phyloP scores from a whole-genome alignment of 2,797 vertebrate species.

The Mus caroli region DNA sequence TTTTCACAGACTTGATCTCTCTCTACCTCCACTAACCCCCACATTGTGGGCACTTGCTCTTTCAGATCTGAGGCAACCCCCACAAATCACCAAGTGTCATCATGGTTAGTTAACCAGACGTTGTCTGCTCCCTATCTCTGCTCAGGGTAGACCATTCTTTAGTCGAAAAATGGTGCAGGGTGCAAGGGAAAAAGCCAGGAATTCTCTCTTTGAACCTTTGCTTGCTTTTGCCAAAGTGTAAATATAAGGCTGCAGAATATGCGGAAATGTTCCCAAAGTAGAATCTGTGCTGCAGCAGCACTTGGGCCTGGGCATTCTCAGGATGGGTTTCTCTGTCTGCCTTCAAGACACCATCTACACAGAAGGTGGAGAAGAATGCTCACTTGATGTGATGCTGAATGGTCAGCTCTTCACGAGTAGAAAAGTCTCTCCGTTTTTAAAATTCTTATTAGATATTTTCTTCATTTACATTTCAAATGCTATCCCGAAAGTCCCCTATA shows the following conservation, averaged over 20 bases:
- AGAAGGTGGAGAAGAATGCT: slow-evolving; percentile 76
- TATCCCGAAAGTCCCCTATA: too few relatives aligned
- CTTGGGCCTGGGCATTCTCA: slow-evolving; percentile 59
- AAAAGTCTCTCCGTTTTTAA: background rate
- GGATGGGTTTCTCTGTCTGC: slow-evolving; percentile 37
- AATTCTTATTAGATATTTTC: too few relatives aligned
- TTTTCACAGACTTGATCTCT: slow-evolving; percentile 76
- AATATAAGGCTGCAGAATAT: slow-evolving; percentile 74
- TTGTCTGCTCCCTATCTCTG: background rate
- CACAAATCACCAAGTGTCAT: background rate
- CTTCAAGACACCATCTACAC: slow-evolving; percentile 53
- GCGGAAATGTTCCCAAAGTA: slow-evolving; percentile 75
- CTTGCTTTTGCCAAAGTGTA: slow-evolving; percentile 72
- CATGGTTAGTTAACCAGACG: slow-evolving; percentile 49
- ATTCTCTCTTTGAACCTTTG: slow-evolving; percentile 61
- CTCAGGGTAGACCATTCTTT: background rate
- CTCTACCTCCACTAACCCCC: slow-evolving; percentile 56
- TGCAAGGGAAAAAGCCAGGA: background rate
- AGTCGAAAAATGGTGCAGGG: background rate
- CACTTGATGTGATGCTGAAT: slow-evolving; percentile 69
- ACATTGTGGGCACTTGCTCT: slow-evolving; percentile 32
- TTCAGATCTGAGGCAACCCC: slow-evolving; percentile 35
- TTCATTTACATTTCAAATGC: too few relatives aligned
- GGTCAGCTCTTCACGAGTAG: slow-evolving; percentile 72
- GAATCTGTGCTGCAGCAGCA: slow-evolving; percentile 59